A percentile compares a stretch with the other conserved stretches of the same genome.
phyloP scores from a whole-genome alignment of 30 jellyfish, hydroid and myxozoan species.

The Turritopsis rubra region DNA sequence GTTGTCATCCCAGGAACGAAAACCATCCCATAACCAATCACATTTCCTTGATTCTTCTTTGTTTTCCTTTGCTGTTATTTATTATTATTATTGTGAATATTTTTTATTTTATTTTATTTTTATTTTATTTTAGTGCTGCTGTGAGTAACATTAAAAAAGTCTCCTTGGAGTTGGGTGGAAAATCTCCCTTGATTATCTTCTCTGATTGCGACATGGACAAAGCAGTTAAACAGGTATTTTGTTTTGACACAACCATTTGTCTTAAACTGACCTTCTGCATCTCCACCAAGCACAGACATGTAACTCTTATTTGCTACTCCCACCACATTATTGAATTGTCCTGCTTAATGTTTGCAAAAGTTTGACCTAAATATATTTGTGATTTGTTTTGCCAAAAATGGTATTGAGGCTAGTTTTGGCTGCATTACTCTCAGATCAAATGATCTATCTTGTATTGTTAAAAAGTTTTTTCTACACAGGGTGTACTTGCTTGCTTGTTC shows the following conservation, averaged over 20 bases:
- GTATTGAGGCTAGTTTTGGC: too few relatives aligned
- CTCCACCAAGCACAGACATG: too few relatives aligned
- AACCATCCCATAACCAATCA: background rate
- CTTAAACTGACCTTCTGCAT: too few relatives aligned
- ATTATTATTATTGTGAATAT: background rate
- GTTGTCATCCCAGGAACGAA: background rate
- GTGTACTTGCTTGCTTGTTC: slow-evolving; percentile 77
- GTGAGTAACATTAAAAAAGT: slow-evolving; percentile 87
- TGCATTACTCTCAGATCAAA: too few relatives aligned
- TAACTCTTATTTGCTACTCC: too few relatives aligned
- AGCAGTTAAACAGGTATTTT: slow-evolving; percentile 95
- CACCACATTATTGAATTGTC: too few relatives aligned
- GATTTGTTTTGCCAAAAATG: too few relatives aligned
- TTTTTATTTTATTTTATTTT: background rate
- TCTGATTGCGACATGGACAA: slow-evolving; percentile 94
- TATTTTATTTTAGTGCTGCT: slow-evolving; percentile 66
- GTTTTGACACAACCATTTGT: too few relatives aligned
- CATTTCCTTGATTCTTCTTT: background rate
- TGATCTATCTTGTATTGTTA: too few relatives aligned
- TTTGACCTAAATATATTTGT: too few relatives aligned
- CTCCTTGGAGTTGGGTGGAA: slow-evolving; percentile 97
- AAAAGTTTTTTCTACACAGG: slow-evolving; percentile 25
- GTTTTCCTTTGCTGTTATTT: background rate
- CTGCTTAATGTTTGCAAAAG: too few relatives aligned
- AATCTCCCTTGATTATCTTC: slow-evolving; percentile 90